phyloP scores from a whole-genome alignment of 1,140 invertebrate genomes.

The Lineus longissimus region DNA sequence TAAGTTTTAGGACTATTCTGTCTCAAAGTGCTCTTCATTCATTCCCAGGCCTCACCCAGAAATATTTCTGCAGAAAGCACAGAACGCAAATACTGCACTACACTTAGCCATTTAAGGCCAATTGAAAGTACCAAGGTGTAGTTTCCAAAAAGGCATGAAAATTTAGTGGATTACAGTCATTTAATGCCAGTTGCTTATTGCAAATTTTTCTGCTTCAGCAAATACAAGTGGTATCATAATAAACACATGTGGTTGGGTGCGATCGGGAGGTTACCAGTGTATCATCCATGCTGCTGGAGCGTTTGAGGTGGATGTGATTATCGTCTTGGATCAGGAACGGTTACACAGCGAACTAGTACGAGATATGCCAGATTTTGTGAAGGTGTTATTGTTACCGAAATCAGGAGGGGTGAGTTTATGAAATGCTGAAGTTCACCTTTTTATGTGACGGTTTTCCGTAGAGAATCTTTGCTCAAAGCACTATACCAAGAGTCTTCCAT shows the following conservation, averaged over 20 bases:
- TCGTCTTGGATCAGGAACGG: conserved; percentile 95
- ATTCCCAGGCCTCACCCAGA: no score
- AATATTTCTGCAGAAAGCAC: no score
- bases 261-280: conserved; percentile 66
- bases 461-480: no score
- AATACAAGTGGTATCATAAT: conserved; percentile 86
- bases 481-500: no score
- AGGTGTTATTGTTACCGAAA: conserved; percentile 90
- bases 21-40: no score
- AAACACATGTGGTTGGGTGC: conserved; percentile 97
- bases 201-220: conserved; percentile 43
- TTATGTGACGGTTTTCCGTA: no score
- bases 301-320: conserved; percentile 90
- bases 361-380: conserved; percentile 89
- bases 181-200: no score
- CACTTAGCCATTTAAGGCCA: no score
- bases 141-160: no score
- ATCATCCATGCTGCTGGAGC: conserved; percentile 76
- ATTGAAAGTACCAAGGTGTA: no score
- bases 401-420: conserved; percentile 80
- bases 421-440: neutral
- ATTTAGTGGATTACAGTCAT: no score
- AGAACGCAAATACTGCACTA: no score
- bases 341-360: conserved; percentile 89
- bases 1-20: neutral